Evolutionary conservation across 2,797 vertebrate species (phyloP).

Genomic region (Diceros bicornis): DNA sequence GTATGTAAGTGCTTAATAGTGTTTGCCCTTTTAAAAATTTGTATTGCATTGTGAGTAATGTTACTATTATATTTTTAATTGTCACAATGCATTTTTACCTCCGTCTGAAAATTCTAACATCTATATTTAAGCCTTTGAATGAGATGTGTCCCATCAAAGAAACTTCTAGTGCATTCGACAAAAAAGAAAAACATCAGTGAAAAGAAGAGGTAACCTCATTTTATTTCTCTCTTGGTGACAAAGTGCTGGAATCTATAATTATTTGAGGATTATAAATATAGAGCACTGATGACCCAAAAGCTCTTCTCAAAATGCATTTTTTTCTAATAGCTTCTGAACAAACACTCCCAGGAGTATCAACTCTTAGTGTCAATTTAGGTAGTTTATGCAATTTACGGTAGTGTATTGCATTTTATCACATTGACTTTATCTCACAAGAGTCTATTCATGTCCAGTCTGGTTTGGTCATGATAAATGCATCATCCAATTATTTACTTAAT

Average conservation of each 20-base stretch:
- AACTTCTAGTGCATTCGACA: constrained; percentile 10
- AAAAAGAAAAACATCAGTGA: constrained; percentile 15
- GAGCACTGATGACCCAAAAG: constrained; percentile 74
- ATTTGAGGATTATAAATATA: constrained; percentile 78
- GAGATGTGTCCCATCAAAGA: not conserved
- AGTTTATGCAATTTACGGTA: not conserved
- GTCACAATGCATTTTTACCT: not conserved
- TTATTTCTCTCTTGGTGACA: constrained; percentile 67
- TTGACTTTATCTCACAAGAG: not conserved
- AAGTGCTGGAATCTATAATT: constrained; percentile 59
- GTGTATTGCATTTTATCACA: not conserved
- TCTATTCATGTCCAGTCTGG: not conserved
- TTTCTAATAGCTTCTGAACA: constrained; percentile 71
- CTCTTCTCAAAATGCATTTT: constrained; percentile 66
- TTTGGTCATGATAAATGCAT: not conserved
- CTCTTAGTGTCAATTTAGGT: constrained; percentile 6
- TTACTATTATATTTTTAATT: not conserved
- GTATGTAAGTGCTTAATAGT: not conserved
- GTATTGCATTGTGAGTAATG: not conserved
- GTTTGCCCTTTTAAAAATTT: constrained; percentile 31
- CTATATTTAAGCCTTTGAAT: constrained; percentile 38
- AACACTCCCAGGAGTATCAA: constrained; percentile 47
- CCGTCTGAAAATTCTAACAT: not conserved
- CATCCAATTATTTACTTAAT: not conserved
- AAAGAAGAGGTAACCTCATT: constrained; percentile 50